Percentiles rank a stretch among this genome's conserved stretches.
phyloP scores from a whole-genome alignment of 1,140 invertebrate species.

The Neodiprion pinetum region DNA sequence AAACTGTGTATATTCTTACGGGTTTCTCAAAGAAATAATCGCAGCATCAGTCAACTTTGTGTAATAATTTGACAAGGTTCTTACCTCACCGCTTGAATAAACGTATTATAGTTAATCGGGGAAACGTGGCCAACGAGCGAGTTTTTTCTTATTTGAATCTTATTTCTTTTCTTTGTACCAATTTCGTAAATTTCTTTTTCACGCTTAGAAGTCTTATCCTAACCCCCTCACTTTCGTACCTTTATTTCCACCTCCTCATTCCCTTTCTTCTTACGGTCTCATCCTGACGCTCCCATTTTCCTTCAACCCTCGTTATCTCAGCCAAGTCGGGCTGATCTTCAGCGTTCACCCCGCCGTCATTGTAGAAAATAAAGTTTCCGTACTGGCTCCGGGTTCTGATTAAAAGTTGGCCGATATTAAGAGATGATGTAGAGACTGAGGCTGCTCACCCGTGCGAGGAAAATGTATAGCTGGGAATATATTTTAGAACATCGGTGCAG shows the following conservation, averaged over 20 bases:
- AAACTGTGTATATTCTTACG: too few relatives aligned
- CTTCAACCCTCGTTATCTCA: conserved; percentile 10
- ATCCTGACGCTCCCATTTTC: background rate
- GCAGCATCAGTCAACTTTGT: background rate
- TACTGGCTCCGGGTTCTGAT: conserved; percentile 30
- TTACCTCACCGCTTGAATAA: background rate
- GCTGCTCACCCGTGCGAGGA: background rate
- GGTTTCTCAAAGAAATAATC: background rate
- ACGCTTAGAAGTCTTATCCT: background rate
- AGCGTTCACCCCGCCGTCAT: conserved; percentile 33
- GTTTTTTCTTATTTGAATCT: background rate
- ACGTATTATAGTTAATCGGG: background rate
- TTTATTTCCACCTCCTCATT: background rate
- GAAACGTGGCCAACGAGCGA: background rate
- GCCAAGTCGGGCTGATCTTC: conserved; percentile 30
- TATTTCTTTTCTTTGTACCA: background rate
- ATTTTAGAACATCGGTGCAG: background rate
- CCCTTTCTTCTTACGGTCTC: background rate
- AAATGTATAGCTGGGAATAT: conserved; percentile 4
- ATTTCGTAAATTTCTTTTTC: conserved; percentile 3
- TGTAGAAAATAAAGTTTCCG: conserved; percentile 39
- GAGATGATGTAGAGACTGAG: conserved; percentile 31
- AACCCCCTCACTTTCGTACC: background rate
- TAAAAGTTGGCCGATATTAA: conserved; percentile 44
- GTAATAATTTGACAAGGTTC: background rate